Base-by-base conservation (phyloP, 2,888 invertebrate species). In the Philereme vetulata region DNA sequence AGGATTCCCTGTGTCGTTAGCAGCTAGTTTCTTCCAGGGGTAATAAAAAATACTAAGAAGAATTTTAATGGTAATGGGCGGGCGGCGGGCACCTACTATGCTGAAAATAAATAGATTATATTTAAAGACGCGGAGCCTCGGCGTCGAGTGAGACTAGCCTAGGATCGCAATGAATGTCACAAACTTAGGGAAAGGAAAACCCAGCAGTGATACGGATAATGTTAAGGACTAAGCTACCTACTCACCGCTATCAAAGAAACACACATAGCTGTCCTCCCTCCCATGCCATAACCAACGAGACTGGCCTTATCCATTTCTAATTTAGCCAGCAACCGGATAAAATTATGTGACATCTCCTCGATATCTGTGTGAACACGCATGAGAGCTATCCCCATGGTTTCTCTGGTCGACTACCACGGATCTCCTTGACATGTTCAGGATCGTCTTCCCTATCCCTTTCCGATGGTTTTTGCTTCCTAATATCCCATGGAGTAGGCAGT, bases 311-410 rank as follows among this genome's bases (percentile, higher is more conserved):
- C 70, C 8, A 96, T 89, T 0, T 90, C 81, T 44, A 95, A 82
- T 64, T 94, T 93, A 48, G 93, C 85, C 70, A 96, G 84, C 45
- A 97, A 88, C 4, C 90, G 77, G 7, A 93, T 81, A 4, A 98
- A 77, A 85, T 99, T 99, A 55, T 90, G 92, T 0, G 95, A 95
- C 93, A 98, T 94, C 44, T 94, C 93, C 7, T 92, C 84, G n/a
- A 78, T 98, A 98, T 33, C 93, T 94, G 86, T 97, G 96, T 0
- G 94, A 93, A 1, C 85, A 72, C 0, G 93, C 85, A 76, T 98
- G 98, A 0, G 97, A 97, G 76, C 98, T 98, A 56, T 96, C 96
- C 0, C 99, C 99, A 86, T 99, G 99, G 88, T 99, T 99, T 79
- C 99, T 93, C 5, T 96, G 95, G 90, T 99, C 99, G n/a, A 98